A percentile compares a stretch with the other conserved stretches of the same genome.
These are phyloP conservation scores for Melanotus villosus DNA, from an alignment of 2,888 invertebrate genomes.

Conservation along the genomic window DNA sequence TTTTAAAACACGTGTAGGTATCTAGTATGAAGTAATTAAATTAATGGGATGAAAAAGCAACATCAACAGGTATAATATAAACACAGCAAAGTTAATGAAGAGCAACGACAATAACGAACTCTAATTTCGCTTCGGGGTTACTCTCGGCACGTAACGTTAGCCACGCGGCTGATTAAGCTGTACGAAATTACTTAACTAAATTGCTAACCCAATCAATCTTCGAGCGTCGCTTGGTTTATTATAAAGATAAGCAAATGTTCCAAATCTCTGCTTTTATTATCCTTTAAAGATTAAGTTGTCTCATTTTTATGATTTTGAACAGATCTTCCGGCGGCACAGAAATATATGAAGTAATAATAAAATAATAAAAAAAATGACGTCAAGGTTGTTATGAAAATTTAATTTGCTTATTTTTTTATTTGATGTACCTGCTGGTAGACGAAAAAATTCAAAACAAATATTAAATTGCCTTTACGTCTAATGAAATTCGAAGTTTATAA, in stretches of 20 bases:
- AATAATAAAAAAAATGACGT: too few relatives aligned
- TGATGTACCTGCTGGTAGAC: too few relatives aligned
- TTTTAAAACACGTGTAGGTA: neutral
- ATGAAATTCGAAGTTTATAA: too few relatives aligned
- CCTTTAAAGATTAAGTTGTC: too few relatives aligned
- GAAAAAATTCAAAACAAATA: too few relatives aligned
- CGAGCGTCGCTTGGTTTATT: neutral
- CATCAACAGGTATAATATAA: conserved; percentile 17
- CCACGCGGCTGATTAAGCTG: neutral
- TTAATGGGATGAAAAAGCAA: conserved; percentile 18
- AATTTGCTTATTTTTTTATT: too few relatives aligned
- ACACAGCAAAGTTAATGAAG: conserved; percentile 16
- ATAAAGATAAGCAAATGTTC: neutral
- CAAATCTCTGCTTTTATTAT: too few relatives aligned
- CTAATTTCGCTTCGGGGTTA: conserved; percentile 6
- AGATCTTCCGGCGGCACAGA: too few relatives aligned
- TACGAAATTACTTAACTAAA: conserved; percentile 1
- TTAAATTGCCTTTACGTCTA: too few relatives aligned
- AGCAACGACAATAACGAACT: conserved; percentile 10
- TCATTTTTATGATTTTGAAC: too few relatives aligned
- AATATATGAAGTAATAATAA: too few relatives aligned
- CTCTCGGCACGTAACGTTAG: neutral
- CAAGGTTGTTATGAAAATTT: too few relatives aligned
- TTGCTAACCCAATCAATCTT: neutral
- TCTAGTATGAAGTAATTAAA: neutral